Conservation (phyloP, 2,113 vertebrate species). For the mouse (Mus musculus) region DNA sequence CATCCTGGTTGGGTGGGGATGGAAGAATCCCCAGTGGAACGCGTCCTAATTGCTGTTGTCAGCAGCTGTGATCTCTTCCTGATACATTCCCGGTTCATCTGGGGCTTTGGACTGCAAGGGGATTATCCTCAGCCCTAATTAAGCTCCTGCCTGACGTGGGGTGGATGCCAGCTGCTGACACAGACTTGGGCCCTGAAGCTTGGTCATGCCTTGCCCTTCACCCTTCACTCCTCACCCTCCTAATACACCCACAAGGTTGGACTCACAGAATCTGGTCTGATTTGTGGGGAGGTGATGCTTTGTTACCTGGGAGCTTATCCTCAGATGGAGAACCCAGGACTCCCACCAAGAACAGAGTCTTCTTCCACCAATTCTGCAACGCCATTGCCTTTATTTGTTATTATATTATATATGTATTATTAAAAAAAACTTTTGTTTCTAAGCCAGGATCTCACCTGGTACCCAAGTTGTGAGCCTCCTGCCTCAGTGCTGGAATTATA, state of each 20-base stretch:
- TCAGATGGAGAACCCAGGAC: not conserved
- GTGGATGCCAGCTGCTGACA: constrained; percentile 63
- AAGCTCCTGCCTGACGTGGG: constrained; percentile 50
- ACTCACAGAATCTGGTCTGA: not conserved
- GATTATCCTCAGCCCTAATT: constrained; percentile 67
- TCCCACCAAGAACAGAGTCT: not conserved
- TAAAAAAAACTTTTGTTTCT: not conserved
- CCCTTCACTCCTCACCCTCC: constrained; percentile 49
- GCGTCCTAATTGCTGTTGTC: constrained; percentile 65
- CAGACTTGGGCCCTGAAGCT: not conserved
- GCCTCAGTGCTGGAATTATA: not conserved
- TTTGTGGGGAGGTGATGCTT: constrained; percentile 1
- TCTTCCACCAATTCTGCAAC: not conserved
- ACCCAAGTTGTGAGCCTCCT: not conserved
- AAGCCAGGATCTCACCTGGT: not conserved
- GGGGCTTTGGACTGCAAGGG: constrained; percentile 59
- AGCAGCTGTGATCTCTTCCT: constrained; percentile 45
- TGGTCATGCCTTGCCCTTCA: constrained; percentile 24
- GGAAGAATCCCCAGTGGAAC: not conserved
- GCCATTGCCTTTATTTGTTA: not conserved
- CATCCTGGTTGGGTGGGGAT: not conserved
- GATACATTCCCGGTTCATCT: constrained; percentile 51
- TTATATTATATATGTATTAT: too few species aligned
- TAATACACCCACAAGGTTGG: constrained; percentile 9
- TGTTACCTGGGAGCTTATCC: not conserved